Evolutionary conservation across 2,797 vertebrate genomes (phyloP).

Genomic region (Oophaga sylvatica): DNA sequence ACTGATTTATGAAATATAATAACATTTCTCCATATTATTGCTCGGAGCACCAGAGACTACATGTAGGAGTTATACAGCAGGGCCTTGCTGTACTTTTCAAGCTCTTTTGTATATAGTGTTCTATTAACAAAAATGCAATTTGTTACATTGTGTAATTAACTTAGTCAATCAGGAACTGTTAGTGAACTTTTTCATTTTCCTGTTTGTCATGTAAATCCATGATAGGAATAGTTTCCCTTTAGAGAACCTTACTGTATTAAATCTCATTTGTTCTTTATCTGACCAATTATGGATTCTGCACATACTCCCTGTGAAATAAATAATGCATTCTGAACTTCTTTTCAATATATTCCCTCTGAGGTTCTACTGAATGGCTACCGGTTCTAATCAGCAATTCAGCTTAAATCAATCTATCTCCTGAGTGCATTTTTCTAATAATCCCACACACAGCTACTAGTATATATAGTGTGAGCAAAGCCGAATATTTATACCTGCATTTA

Average conservation of each 20-base stretch:
- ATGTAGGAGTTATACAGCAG: neutral
- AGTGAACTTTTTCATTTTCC: conserved; percentile 24
- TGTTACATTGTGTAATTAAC: conserved; percentile 38
- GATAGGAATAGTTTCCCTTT: conserved; percentile 16
- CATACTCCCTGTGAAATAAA: conserved; percentile 45
- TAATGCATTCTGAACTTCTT: conserved; percentile 49
- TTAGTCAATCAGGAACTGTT: neutral
- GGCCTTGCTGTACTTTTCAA: neutral
- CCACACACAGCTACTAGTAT: conserved; percentile 2
- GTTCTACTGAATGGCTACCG: conserved; percentile 29
- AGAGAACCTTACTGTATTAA: conserved; percentile 43
- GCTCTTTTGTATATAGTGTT: neutral
- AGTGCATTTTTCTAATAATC: conserved; percentile 35
- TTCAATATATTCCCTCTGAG: conserved; percentile 48
- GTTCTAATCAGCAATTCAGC: conserved; percentile 42
- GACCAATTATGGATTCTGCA: conserved; percentile 39
- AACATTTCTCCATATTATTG: neutral
- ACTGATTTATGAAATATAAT: conserved; percentile 11
- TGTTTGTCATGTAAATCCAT: conserved; percentile 35
- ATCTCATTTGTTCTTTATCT: conserved; percentile 50
- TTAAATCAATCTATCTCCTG: conserved; percentile 37
- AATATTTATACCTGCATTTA: neutral
- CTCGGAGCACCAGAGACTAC: neutral
- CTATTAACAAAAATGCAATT: conserved; percentile 10
- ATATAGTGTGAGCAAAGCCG: neutral